Base-by-base conservation (phyloP, 2,797 vertebrate genomes). In the Atherinosoma microstoma region DNA sequence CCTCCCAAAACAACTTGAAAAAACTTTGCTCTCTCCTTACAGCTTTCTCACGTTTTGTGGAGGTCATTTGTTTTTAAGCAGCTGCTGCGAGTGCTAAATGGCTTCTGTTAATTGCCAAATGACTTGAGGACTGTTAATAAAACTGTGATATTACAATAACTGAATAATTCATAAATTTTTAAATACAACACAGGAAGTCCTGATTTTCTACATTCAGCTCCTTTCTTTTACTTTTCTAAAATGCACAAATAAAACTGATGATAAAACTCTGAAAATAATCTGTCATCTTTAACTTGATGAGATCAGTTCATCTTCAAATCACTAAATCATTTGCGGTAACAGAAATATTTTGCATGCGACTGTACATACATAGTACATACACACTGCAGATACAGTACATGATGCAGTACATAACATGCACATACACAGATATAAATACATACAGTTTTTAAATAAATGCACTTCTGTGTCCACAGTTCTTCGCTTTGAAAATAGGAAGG, bases 401-500 rank as follows among this genome's bases (percentile, higher is more conserved):
- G 70, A 90, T 86, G 85, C 83, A 71, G 78, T 68, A 91, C 88
- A 71, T 75, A 86, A 94, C 93, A 94, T 94, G 92, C 94, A 94
- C 91, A 77, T 77, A 90, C 83, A 93, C 84, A 70, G 76, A 91
- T 89, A 92, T 85, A 88, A 88, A 89, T 86, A 91, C 86, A 63
- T 62, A 84, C 38, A 80, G 66, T 71, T 89, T 78, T 76, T 88
- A 73, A 82, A 81, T 92, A 91, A 94, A 95, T 94, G 94, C 94
- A 95, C 92, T 94, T 94, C 86, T 91, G 94, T 93, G 94, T 94
- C 91, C 90, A 67, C 87, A 82, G 84, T 71, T 90, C 80, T 90
- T 83, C 7, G 47, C 83, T 83, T 89, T 76, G 67, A 89, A 91
- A 91, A 90, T 89, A 72, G 79, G 77, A 91, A 78, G 83, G 88